Percentiles rank a stretch among this genome's conserved stretches.
These are phyloP conservation scores for Caenorhabditis auriculariae DNA, from an alignment of 2,888 invertebrate species.

Conservation along the genomic window DNA sequence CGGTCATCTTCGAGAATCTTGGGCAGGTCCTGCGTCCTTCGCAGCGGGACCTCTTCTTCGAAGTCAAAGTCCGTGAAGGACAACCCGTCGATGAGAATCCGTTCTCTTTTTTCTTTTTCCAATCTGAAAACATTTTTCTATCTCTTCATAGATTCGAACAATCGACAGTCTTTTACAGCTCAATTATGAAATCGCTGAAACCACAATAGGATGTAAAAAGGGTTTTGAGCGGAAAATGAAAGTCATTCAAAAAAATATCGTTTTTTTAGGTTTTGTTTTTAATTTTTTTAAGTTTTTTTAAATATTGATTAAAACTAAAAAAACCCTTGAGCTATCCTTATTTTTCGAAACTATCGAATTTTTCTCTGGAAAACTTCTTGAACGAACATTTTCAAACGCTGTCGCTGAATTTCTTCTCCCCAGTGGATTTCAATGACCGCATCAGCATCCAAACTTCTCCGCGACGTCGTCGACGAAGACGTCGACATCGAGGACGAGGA, in stretches of 20 bases:
- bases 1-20: neutral
- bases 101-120: neutral
- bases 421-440: conserved; percentile 7
- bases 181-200: no score
- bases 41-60: conserved; percentile 1
- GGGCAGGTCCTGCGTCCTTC: neutral
- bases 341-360: no score
- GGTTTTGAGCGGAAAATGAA: no score
- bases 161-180: no score
- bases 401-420: conserved; percentile 11
- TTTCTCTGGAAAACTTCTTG: no score
- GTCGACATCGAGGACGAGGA: conserved; percentile 13
- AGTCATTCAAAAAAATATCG: no score
- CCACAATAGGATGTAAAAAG: no score
- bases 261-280: no score
- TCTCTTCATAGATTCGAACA: neutral
- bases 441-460: conserved; percentile 5
- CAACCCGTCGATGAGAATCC: conserved; percentile 2
- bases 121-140: conserved; percentile 1
- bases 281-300: no score
- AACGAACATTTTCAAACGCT: conserved; percentile 15
- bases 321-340: no score
- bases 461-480: neutral
- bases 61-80: conserved; percentile 9
- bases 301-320: no score